Evolutionary conservation across 2,888 invertebrate genomes (phyloP).

Genomic region (Platycheirus rosarum): DNA sequence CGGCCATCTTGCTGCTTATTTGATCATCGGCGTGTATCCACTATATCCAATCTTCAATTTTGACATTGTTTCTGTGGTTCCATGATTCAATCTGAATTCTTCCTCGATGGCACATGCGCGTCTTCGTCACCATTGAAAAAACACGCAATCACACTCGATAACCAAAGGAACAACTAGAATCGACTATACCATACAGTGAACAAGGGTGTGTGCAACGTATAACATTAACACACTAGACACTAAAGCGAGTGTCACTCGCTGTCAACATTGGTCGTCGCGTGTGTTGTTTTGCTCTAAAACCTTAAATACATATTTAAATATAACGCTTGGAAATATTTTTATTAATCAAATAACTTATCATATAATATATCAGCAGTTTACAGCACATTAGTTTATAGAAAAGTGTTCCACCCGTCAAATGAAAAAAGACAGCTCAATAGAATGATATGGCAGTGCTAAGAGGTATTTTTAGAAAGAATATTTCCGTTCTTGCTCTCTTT

Average conservation of each 20-base stretch:
- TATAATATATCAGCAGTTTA: not conserved
- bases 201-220: conserved; percentile 72
- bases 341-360: not conserved
- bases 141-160: conserved; percentile 50
- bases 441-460: conserved; percentile 67
- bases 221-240: too few species aligned
- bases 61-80: too few species aligned
- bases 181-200: conserved; percentile 66
- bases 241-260: conserved; percentile 59
- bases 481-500: conserved; percentile 63
- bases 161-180: conserved; percentile 55
- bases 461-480: conserved; percentile 73
- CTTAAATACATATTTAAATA: not conserved
- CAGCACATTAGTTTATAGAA: not conserved
- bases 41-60: conserved; percentile 30
- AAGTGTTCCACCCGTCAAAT: conserved; percentile 50
- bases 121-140: conserved; percentile 32
- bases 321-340: not conserved
- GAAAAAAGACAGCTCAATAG: conserved; percentile 40
- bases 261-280: conserved; percentile 66
- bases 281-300: conserved; percentile 39
- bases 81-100: conserved; percentile 25
- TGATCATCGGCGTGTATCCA: not conserved
- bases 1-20: not conserved
- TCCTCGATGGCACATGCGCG: conserved; percentile 59